phyloP scores from a whole-genome alignment of 1,140 invertebrate genomes.

The Odontomachus brunneus region DNA sequence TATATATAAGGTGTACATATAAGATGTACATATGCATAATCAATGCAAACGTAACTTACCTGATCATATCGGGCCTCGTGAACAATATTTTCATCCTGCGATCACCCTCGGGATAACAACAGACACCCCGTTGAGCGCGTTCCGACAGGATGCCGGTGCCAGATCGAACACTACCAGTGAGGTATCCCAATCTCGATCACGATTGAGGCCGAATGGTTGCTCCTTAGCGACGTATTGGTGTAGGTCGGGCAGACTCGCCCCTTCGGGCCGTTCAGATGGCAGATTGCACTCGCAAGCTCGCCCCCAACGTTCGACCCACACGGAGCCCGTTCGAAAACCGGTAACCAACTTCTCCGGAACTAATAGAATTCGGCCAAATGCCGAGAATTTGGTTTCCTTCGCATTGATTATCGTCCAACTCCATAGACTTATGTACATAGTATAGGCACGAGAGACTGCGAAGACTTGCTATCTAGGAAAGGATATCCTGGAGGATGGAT shows the following conservation, averaged over 20 bases:
- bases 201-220: conserved; percentile 22
- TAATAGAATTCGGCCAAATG: conserved; percentile 67
- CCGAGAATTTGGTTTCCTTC: conserved; percentile 49
- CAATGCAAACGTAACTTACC: neutral
- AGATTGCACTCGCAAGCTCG: conserved; percentile 46
- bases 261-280: conserved; percentile 22
- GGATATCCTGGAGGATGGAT: too few relatives aligned
- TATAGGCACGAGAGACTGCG: too few relatives aligned
- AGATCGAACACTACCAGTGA: conserved; percentile 6
- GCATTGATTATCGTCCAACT: conserved; percentile 67
- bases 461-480: too few relatives aligned
- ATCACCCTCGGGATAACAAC: conserved; percentile 19
- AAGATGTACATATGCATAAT: too few relatives aligned
- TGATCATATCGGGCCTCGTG: conserved; percentile 5
- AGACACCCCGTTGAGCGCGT: neutral
- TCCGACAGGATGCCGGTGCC: conserved; percentile 6
- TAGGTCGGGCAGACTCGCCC: conserved; percentile 68
- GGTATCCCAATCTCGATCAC: conserved; percentile 18
- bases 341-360: conserved; percentile 40
- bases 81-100: conserved; percentile 18
- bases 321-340: conserved; percentile 48
- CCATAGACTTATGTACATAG: neutral
- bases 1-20: too few relatives aligned
- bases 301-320: conserved; percentile 9
- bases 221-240: conserved; percentile 68